Conservation (phyloP, 2,113 vertebrate genomes). For the Heteronetta atricapilla region DNA sequence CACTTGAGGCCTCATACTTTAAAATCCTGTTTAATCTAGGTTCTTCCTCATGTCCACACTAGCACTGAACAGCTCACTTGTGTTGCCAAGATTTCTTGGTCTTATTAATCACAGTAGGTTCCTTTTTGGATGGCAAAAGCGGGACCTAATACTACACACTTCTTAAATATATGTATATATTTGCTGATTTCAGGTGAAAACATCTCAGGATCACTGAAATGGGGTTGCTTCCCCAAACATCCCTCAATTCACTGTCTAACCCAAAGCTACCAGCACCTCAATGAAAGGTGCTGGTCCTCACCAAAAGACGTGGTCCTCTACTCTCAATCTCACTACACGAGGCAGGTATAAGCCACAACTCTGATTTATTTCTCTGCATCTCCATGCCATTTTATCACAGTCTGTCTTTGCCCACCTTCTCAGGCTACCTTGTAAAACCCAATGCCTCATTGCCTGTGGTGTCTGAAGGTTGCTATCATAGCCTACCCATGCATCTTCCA, state of each 20-base stretch:
- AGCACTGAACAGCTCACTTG: background rate
- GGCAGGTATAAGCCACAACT: background rate
- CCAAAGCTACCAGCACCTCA: too few relatives aligned
- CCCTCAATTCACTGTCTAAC: background rate
- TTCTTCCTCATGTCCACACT: background rate
- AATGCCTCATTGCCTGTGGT: background rate
- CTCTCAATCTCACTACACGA: rapidly evolving
- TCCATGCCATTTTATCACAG: background rate
- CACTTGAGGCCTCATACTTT: background rate
- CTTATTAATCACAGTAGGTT: background rate
- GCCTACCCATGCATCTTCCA: background rate
- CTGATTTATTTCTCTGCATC: background rate
- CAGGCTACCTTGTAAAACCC: background rate
- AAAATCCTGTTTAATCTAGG: background rate
- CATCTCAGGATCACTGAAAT: background rate
- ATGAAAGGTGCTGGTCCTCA: background rate
- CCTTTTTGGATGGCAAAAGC: background rate
- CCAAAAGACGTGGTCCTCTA: too few relatives aligned
- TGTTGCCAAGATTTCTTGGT: background rate
- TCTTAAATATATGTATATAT: background rate
- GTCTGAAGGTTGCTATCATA: background rate
- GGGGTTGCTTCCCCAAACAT: background rate
- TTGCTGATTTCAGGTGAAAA: background rate
- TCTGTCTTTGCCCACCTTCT: background rate
- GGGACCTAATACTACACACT: background rate